A percentile compares a stretch with the other conserved stretches of the same genome.
Evolutionary conservation across 2,113 vertebrate species (phyloP).

Genomic region (Cranoglanis bouderius): DNA sequence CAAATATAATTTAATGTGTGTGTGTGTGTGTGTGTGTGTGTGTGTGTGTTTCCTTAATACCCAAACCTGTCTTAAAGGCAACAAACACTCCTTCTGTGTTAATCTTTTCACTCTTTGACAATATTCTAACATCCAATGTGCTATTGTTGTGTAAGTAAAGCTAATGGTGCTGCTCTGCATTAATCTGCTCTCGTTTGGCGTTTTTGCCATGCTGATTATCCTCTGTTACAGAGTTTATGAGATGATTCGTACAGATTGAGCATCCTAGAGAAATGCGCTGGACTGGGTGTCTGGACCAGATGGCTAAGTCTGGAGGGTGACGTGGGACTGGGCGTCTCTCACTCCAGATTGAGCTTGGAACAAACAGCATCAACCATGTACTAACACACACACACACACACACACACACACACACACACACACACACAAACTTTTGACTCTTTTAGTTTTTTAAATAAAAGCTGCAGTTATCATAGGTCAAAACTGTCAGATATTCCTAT

Average conservation of each 20-base stretch:
- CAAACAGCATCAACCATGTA: background rate
- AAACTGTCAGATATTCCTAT: background rate
- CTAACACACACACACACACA: background rate
- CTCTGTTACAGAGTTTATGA: constrained; percentile 49
- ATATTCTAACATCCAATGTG: constrained; percentile 35
- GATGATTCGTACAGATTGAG: constrained; percentile 40
- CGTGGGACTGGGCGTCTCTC: constrained; percentile 20
- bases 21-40: background rate
- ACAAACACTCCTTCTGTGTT: too few relatives aligned
- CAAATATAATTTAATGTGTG: background rate
- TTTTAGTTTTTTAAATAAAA: background rate
- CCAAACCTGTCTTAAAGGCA: background rate
- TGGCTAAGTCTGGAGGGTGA: constrained; percentile 42
- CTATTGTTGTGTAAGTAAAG: constrained; percentile 40
- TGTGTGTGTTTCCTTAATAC: background rate
- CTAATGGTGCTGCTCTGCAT: constrained; percentile 47
- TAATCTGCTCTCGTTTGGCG: constrained; percentile 48
- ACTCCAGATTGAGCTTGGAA: constrained; percentile 37
- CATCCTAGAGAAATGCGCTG: constrained; percentile 46
- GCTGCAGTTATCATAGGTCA: background rate
- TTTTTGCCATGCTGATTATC: constrained; percentile 50
- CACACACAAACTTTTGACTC: background rate
- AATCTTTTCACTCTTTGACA: constrained; percentile 34
- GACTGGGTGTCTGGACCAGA: constrained; percentile 44
- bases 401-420: background rate